Conservation (phyloP, 2,113 vertebrate genomes). For the Petrocephalus microphthalmus region DNA sequence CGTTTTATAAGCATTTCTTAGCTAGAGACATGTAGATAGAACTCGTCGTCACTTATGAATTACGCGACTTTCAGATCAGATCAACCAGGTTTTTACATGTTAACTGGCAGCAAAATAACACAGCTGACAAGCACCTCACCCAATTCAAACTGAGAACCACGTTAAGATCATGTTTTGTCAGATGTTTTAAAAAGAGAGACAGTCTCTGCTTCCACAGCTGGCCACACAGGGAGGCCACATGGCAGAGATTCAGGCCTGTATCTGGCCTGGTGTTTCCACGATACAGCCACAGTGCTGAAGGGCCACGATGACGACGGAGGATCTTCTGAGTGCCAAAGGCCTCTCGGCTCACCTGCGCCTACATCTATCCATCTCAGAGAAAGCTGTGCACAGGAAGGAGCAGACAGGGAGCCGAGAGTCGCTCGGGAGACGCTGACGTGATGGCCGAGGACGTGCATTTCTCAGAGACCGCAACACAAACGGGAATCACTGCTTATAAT, state of each 20-base stretch:
- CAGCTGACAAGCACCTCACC: not conserved
- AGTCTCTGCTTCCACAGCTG: not conserved
- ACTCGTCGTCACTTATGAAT: not conserved
- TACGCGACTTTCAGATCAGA: not conserved
- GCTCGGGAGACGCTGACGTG: not conserved
- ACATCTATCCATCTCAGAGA: not conserved
- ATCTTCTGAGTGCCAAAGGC: not conserved
- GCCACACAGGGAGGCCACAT: not conserved
- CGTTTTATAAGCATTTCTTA: not conserved
- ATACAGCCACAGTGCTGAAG: not conserved
- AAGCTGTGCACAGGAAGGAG: not conserved
- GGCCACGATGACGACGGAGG: not conserved
- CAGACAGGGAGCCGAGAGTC: not conserved
- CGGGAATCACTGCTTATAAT: constrained; percentile 50
- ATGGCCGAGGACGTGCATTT: constrained; percentile 5
- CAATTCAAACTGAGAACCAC: not conserved
- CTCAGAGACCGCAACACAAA: constrained; percentile 45
- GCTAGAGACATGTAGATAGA: not conserved
- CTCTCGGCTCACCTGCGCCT: not conserved
- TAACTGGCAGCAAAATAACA: not conserved
- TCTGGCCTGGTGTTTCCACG: not conserved
- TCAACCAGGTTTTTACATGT: not conserved
- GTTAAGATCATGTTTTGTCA: not conserved
- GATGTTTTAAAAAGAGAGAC: not conserved
- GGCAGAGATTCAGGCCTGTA: not conserved